Conservation (phyloP, 1,140 invertebrate genomes). For the Grapholita molesta region DNA sequence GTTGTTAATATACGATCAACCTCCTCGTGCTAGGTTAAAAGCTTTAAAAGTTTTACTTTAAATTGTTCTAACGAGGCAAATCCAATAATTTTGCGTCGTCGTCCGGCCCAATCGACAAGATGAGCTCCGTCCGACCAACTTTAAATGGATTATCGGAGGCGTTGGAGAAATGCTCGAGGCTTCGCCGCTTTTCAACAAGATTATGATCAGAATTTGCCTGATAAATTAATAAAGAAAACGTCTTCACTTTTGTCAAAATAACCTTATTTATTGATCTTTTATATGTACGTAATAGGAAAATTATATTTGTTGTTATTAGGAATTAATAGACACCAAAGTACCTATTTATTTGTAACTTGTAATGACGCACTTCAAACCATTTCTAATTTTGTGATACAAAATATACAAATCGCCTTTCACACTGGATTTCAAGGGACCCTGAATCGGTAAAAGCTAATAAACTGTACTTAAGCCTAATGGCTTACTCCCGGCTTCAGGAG, state of each 20-base stretch:
- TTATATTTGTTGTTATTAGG: no score
- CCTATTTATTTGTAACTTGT: no score
- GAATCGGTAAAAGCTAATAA: slow-evolving; percentile 13
- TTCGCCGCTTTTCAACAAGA: slow-evolving; percentile 32
- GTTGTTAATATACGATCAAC: background rate
- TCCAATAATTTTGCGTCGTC: slow-evolving; percentile 23
- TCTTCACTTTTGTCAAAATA: slow-evolving; percentile 19
- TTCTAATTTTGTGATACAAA: background rate
- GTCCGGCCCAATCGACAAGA: slow-evolving; percentile 19
- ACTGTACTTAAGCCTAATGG: slow-evolving; percentile 16
- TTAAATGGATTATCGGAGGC: slow-evolving; percentile 47
- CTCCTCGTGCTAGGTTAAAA: background rate
- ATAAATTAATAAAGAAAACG: slow-evolving; percentile 44
- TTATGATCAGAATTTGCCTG: slow-evolving; percentile 46
- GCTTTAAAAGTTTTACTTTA: slow-evolving; percentile 24
- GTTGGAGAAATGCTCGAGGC: slow-evolving; percentile 41
- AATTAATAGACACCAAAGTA: no score
- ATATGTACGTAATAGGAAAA: background rate
- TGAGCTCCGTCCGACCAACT: slow-evolving; percentile 29
- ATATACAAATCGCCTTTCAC: background rate
- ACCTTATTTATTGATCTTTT: background rate
- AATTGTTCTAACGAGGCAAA: slow-evolving; percentile 22
- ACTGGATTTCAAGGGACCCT: background rate
- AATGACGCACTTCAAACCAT: background rate
- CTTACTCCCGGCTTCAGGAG: background rate